Evolutionary conservation across 2,797 vertebrate genomes (phyloP).

Genomic region (Podargus strigoides): DNA sequence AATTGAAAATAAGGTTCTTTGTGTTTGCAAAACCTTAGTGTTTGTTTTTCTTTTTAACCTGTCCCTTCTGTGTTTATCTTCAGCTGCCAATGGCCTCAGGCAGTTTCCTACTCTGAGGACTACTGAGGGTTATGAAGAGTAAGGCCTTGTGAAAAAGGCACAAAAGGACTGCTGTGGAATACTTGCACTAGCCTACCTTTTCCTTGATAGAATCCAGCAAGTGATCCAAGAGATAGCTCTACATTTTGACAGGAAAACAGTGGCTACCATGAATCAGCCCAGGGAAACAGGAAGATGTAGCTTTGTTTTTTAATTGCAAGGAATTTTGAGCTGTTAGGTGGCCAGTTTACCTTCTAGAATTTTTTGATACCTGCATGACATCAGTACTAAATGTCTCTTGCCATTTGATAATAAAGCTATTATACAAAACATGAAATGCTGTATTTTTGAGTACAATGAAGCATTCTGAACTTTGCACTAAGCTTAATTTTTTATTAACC

Average conservation of each 20-base stretch:
- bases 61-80: background rate
- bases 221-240: background rate
- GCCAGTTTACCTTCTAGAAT: background rate
- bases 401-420: conserved; percentile 55
- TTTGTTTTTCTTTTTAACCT: background rate
- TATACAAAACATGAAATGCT: background rate
- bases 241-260: background rate
- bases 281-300: background rate
- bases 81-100: background rate
- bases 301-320: background rate
- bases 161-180: background rate
- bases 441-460: background rate
- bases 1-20: background rate
- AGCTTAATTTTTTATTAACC: background rate
- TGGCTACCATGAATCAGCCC: background rate
- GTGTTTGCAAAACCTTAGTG: background rate
- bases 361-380: conserved; percentile 27
- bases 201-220: background rate
- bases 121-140: background rate
- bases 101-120: background rate
- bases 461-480: background rate
- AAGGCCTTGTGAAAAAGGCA: background rate
- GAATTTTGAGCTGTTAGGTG: background rate
- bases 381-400: conserved; percentile 38
- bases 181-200: background rate